A percentile compares a stretch with the other conserved stretches of the same genome.
These are phyloP conservation scores for Ridgeia piscesae DNA, from an alignment of 1,140 invertebrate genomes.

Conservation along the genomic window DNA sequence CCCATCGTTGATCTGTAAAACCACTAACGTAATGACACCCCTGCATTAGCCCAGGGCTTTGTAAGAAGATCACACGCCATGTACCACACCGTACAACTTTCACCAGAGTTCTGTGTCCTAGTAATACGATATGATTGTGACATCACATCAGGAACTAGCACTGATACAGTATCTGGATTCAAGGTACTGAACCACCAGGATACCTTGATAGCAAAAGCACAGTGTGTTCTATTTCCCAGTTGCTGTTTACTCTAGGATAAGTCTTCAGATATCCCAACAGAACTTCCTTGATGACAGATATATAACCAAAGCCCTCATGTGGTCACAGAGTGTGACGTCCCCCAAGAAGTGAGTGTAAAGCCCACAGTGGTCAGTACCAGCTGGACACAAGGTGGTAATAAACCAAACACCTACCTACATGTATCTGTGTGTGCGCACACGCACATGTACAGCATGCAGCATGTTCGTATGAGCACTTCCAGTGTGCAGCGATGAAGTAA, in stretches of 20 bases:
- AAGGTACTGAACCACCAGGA: neutral
- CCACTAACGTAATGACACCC: neutral
- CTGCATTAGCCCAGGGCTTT: neutral
- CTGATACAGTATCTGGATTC: neutral
- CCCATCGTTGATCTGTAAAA: no score
- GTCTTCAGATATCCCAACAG: neutral
- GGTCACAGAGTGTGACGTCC: neutral
- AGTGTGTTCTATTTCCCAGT: neutral
- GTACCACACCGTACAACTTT: neutral
- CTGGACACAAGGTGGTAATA: neutral
- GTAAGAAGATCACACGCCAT: neutral
- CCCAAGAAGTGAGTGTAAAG: neutral
- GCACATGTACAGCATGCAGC: neutral
- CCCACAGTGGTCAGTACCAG: neutral
- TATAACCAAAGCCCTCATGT: neutral
- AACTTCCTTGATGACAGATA: neutral
- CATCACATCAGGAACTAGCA: neutral
- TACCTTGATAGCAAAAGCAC: neutral
- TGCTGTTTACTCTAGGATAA: neutral
- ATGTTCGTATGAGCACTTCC: neutral
- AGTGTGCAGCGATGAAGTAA: neutral
- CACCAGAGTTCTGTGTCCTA: neutral
- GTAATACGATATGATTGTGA: neutral
- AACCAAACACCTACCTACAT: neutral
- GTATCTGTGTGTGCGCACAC: neutral